Percentiles rank a stretch among this genome's conserved stretches.
phyloP scores from a whole-genome alignment of 2,888 invertebrate genomes.

The Formica aserva region DNA sequence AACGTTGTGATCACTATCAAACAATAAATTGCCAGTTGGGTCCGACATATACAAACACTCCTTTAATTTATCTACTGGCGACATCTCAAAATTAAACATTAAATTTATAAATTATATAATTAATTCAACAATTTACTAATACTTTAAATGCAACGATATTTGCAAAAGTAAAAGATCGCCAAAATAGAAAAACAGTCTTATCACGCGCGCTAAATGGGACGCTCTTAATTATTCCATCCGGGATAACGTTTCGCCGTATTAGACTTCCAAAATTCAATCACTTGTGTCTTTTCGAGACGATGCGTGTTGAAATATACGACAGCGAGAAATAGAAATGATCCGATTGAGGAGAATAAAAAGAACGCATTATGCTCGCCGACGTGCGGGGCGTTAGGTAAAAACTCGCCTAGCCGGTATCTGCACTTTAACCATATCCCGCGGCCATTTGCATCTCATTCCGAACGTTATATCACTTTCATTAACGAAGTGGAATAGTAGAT shows the following conservation, averaged over 20 bases:
- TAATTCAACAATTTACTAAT: neutral
- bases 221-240: constrained; percentile 31
- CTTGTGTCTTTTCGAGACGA: neutral
- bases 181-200: constrained; percentile 12
- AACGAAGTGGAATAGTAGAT: constrained; percentile 74
- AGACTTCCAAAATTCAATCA: too few relatives aligned
- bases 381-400: constrained; percentile 68
- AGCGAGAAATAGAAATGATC: constrained; percentile 65
- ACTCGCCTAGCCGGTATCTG: constrained; percentile 63
- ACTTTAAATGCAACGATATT: constrained; percentile 21
- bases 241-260: too few relatives aligned
- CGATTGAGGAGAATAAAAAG: constrained; percentile 57
- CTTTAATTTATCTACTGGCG: too few relatives aligned
- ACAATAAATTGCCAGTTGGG: too few relatives aligned
- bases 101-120: neutral
- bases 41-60: too few relatives aligned
- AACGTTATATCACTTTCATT: constrained; percentile 77
- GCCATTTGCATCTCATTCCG: constrained; percentile 77
- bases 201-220: neutral
- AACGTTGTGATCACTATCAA: too few relatives aligned
- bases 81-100: too few relatives aligned
- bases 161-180: constrained; percentile 10
- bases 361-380: constrained; percentile 66
- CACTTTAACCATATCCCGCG: constrained; percentile 73
- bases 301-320: constrained; percentile 38